phyloP scores from a whole-genome alignment of 2,797 vertebrate species.

The Notolabrus celidotus region DNA sequence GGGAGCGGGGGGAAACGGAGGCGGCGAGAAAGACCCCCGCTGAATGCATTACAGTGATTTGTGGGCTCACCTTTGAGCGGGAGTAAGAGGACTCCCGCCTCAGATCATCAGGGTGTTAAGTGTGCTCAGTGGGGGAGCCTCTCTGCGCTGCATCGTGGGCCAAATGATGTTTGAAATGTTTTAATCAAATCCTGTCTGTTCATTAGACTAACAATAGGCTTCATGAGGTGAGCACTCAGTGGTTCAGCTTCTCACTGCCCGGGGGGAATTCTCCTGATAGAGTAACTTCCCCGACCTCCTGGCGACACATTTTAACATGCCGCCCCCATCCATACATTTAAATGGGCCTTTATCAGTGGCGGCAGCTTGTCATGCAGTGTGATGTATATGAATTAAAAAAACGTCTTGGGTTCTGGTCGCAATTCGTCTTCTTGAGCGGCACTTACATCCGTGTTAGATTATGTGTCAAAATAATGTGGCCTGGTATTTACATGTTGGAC shows the following conservation, averaged over 20 bases:
- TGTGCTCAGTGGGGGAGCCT: slow-evolving; percentile 69
- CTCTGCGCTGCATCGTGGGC: slow-evolving; percentile 74
- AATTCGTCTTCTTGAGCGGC: slow-evolving; percentile 47
- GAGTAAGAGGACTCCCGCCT: slow-evolving; percentile 68
- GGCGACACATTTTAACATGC: slow-evolving; percentile 64
- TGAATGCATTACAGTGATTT: slow-evolving; percentile 81
- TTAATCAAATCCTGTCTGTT: slow-evolving; percentile 89
- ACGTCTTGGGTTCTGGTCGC: slow-evolving; percentile 24
- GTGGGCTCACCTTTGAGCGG: slow-evolving; percentile 82
- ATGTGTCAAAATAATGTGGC: slow-evolving; percentile 41
- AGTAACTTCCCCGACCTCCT: slow-evolving; percentile 73
- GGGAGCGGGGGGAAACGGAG: slow-evolving; percentile 47
- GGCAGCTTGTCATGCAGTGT: slow-evolving; percentile 55
- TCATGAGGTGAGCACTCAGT: slow-evolving; percentile 74
- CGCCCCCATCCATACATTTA: slow-evolving; percentile 82
- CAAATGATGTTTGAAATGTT: slow-evolving; percentile 87
- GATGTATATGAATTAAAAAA: slow-evolving; percentile 56
- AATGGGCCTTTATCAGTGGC: slow-evolving; percentile 79
- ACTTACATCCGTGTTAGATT: slow-evolving; percentile 39
- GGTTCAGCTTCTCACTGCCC: slow-evolving; percentile 71
- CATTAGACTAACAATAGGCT: slow-evolving; percentile 86
- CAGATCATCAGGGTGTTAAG: slow-evolving; percentile 81
- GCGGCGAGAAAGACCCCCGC: slow-evolving; percentile 50
- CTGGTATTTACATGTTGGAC: slow-evolving; percentile 32
- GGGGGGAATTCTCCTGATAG: slow-evolving; percentile 79